phyloP scores from a whole-genome alignment of 1,140 invertebrate genomes.

The Archegozetes longisetosus region DNA sequence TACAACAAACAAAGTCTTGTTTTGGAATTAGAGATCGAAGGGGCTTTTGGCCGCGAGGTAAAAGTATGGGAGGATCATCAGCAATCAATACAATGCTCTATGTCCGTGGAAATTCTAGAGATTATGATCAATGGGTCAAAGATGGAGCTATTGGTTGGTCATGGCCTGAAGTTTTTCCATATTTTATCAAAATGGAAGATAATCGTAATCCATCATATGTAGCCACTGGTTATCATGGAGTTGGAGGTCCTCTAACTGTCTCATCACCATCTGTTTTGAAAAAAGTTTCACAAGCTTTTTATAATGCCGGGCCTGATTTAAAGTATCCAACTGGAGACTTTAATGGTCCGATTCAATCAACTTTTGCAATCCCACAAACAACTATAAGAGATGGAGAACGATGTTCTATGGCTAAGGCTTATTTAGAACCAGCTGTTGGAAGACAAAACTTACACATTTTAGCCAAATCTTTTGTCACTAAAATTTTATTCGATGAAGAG shows the following conservation, averaged over 20 bases:
- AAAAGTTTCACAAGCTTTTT: constrained; percentile 42
- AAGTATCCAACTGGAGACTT: constrained; percentile 46
- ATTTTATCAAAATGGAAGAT: constrained; percentile 77
- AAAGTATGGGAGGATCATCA: constrained; percentile 71
- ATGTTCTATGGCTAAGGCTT: constrained; percentile 76
- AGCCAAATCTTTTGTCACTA: constrained; percentile 62
- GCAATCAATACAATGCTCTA: constrained; percentile 94
- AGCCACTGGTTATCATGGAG: constrained; percentile 17
- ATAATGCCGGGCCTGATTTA: constrained; percentile 48
- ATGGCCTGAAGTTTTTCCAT: constrained; percentile 63
- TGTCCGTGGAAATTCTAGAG: constrained; percentile 68
- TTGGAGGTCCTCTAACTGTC: constrained; percentile 23
- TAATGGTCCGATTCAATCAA: constrained; percentile 48
- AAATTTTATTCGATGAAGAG: constrained; percentile 33
- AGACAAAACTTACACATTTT: constrained; percentile 68
- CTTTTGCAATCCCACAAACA: constrained; percentile 41
- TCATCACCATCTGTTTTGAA: constrained; percentile 18
- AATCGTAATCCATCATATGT: constrained; percentile 51
- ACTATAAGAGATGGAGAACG: constrained; percentile 61
- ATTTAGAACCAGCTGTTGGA: constrained; percentile 59
- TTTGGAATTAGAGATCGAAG: constrained; percentile 50
- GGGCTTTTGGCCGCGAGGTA: constrained; percentile 71
- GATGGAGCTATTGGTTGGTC: constrained; percentile 82
- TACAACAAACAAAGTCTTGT: constrained; percentile 51
- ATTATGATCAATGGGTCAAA: constrained; percentile 83